phyloP scores from a whole-genome alignment of 35 echinoderm and acorn worm species.

The Heliocidaris erythrogramma region DNA sequence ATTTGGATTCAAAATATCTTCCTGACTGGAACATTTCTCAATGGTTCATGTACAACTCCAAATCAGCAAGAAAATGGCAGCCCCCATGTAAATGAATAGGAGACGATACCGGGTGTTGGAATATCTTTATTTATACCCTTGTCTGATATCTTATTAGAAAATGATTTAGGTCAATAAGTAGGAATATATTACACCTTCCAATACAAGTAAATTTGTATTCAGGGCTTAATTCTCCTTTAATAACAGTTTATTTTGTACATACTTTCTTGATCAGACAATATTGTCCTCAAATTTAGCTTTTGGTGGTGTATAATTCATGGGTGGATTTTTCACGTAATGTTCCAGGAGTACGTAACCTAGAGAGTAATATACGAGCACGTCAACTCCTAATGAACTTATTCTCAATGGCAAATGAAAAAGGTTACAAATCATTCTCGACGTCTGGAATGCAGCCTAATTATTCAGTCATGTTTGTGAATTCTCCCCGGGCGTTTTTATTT shows the following conservation, averaged over 20 bases:
- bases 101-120: too few species aligned
- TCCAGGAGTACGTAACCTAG: not conserved
- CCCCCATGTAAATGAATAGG: too few species aligned
- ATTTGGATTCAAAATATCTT: too few species aligned
- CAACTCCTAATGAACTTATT: not conserved
- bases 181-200: too few species aligned
- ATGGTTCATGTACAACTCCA: too few species aligned
- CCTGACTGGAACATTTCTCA: too few species aligned
- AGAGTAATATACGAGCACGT: not conserved
- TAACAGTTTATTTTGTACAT: not conserved
- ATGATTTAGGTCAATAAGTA: too few species aligned
- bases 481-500: not conserved
- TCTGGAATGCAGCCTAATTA: not conserved
- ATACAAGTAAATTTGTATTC: too few species aligned
- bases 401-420: not conserved
- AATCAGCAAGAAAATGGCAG: too few species aligned
- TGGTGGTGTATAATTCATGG: not conserved
- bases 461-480: not conserved
- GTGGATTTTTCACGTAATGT: not conserved
- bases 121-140: too few species aligned
- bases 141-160: too few species aligned
- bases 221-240: too few species aligned
- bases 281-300: not conserved
- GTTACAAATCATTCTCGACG: not conserved
- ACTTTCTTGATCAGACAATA: not conserved